Conservation (phyloP, 2,113 vertebrate genomes). For the Ochotona curzoniae region DNA sequence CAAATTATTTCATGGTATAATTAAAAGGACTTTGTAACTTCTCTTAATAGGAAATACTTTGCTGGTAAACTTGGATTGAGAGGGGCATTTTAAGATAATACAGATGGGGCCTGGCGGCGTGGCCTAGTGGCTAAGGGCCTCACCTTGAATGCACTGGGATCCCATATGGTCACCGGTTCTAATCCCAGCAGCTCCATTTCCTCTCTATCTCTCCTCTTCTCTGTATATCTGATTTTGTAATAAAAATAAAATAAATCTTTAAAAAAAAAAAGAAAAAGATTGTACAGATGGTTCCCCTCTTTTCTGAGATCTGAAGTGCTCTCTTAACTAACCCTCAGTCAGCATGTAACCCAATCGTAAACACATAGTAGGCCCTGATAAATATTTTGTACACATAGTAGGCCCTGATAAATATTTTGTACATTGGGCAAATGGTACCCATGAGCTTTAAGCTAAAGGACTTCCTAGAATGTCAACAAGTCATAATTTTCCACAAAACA, state of each 20-base stretch:
- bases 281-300: not conserved
- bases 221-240: too few relatives aligned
- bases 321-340: not conserved
- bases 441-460: not conserved
- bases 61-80: not conserved
- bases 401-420: conserved; percentile 6
- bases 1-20: conserved; percentile 6
- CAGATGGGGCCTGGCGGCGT: too few relatives aligned
- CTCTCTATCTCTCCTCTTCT: too few relatives aligned
- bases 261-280: not conserved
- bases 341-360: not conserved
- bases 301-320: not conserved
- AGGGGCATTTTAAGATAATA: not conserved
- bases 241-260: too few relatives aligned
- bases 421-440: not conserved
- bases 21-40: conserved; percentile 11
- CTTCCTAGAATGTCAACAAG: conserved; percentile 28
- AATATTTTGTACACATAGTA: conserved; percentile 19
- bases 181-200: too few relatives aligned
- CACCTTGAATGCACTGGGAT: too few relatives aligned
- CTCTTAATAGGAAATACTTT: not conserved
- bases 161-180: too few relatives aligned
- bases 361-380: not conserved
- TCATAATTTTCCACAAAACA: conserved; percentile 56
- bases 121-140: too few relatives aligned